phyloP scores from a whole-genome alignment of 2,888 invertebrate species.

The Microplitis manilae region DNA sequence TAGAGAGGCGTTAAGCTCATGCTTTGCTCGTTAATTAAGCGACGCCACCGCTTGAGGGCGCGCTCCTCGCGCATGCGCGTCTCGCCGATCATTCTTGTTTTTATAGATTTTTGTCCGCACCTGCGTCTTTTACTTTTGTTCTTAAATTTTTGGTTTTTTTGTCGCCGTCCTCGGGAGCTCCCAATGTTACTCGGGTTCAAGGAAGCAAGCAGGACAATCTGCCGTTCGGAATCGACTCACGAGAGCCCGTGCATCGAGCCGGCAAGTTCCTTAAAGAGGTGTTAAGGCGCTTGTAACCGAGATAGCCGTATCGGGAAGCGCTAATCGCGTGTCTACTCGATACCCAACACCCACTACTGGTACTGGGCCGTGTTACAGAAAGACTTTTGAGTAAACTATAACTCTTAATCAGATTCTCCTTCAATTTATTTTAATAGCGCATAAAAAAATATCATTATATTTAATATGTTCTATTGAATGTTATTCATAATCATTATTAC shows the following conservation, averaged over 20 bases:
- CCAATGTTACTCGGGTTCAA: constrained; percentile 24
- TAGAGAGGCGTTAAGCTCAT: constrained; percentile 59
- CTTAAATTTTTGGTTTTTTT: neutral
- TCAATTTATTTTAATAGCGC: no score
- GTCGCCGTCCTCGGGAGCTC: neutral
- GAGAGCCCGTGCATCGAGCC: constrained; percentile 35
- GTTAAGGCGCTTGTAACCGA: constrained; percentile 59
- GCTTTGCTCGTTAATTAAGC: constrained; percentile 66
- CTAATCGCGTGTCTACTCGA: constrained; percentile 52
- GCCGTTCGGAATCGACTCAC: constrained; percentile 59
- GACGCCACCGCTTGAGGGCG: constrained; percentile 48
- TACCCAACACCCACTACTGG: constrained; percentile 42
- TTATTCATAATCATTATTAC: neutral
- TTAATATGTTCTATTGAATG: neutral
- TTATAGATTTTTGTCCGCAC: constrained; percentile 43
- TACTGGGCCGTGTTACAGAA: neutral
- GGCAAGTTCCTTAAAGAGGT: constrained; percentile 55
- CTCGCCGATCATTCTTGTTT: constrained; percentile 7
- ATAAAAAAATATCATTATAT: no score
- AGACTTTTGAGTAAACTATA: neutral
- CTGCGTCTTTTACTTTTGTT: constrained; percentile 22
- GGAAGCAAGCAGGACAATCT: constrained; percentile 54
- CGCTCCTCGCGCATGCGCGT: constrained; percentile 16
- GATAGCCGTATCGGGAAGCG: constrained; percentile 57
- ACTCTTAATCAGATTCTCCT: neutral